Evolutionary conservation across 1,140 invertebrate genomes (phyloP).

Genomic region (Diorhabda elongata): DNA sequence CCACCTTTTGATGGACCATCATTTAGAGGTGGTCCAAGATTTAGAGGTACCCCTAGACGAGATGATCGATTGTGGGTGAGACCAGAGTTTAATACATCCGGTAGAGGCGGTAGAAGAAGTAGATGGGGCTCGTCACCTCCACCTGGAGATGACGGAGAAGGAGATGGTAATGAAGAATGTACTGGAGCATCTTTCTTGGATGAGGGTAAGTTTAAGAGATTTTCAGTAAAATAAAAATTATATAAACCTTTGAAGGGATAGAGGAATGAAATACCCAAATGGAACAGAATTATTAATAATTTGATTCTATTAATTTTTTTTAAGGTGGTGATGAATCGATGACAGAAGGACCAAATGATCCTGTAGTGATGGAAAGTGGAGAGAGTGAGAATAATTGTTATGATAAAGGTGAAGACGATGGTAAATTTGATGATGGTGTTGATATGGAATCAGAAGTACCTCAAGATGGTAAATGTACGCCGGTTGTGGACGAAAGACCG

Average conservation of each 20-base stretch:
- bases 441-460: background rate
- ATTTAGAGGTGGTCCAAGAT: slow-evolving; percentile 25
- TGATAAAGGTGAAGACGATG: too few relatives aligned
- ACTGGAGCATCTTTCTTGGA: background rate
- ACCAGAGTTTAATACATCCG: background rate
- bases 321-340: too few relatives aligned
- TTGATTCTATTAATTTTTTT: too few relatives aligned
- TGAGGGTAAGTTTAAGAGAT: slow-evolving; percentile 1
- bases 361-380: too few relatives aligned
- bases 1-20: slow-evolving; percentile 4
- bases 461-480: slow-evolving; percentile 17
- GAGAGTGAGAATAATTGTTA: too few relatives aligned
- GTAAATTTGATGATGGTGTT: too few relatives aligned
- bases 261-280: background rate
- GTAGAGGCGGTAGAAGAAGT: slow-evolving; percentile 12
- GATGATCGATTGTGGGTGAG: background rate
- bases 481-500: slow-evolving; percentile 20
- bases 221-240: background rate
- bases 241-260: background rate
- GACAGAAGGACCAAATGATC: too few relatives aligned
- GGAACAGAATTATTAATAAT: background rate
- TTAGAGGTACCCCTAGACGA: slow-evolving; percentile 11
- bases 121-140: slow-evolving; percentile 11
- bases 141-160: slow-evolving; percentile 13
- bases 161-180: background rate